These are phyloP conservation scores for Thunnus maccoyii DNA, from an alignment of 2,113 vertebrate species.

Conservation along the genomic window DNA sequence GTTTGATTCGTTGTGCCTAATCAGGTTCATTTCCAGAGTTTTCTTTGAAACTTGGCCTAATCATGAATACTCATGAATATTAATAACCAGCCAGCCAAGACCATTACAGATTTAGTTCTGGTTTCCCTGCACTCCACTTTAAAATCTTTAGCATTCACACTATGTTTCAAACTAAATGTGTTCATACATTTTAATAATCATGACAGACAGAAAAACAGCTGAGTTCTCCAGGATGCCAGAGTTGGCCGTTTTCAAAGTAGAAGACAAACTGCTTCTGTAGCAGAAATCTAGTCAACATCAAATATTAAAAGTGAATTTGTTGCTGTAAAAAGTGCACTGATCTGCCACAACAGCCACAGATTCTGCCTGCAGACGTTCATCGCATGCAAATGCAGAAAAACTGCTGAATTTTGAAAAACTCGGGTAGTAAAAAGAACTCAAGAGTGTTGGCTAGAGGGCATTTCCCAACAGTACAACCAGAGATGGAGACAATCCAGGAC, in stretches of 20 bases:
- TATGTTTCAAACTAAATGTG: slow-evolving; percentile 26
- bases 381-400: background rate
- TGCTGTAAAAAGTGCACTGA: slow-evolving; percentile 10
- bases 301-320: slow-evolving; percentile 59
- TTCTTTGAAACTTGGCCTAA: slow-evolving; percentile 42
- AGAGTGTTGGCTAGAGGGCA: no score
- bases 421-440: background rate
- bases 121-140: slow-evolving; percentile 32
- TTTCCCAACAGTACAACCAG: background rate
- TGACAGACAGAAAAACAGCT: slow-evolving; percentile 5
- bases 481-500: background rate
- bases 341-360: slow-evolving; percentile 8
- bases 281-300: slow-evolving; percentile 41
- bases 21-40: slow-evolving; percentile 50
- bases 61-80: slow-evolving; percentile 65
- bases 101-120: slow-evolving; percentile 26
- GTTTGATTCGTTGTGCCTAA: slow-evolving; percentile 48
- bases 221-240: background rate
- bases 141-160: slow-evolving; percentile 15
- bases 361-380: background rate
- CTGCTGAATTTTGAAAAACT: background rate
- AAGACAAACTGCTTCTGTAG: slow-evolving; percentile 50
- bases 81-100: slow-evolving; percentile 36
- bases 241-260: background rate
- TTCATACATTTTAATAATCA: slow-evolving; percentile 58